These are phyloP conservation scores for Galerucella nymphaeae DNA, from an alignment of 2,888 invertebrate species.

Conservation along the genomic window DNA sequence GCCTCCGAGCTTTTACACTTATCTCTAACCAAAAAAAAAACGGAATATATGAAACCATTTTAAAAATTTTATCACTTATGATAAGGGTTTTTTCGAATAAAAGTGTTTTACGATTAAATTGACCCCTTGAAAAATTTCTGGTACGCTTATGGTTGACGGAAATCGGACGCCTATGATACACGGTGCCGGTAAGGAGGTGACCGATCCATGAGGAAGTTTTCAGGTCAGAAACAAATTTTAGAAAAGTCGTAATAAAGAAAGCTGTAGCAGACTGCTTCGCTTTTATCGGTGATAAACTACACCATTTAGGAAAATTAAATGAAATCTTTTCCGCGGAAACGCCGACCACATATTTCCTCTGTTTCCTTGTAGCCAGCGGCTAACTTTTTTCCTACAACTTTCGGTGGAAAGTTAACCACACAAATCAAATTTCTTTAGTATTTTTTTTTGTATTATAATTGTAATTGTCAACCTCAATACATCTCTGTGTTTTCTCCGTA, in stretches of 20 bases:
- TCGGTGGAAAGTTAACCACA: background rate
- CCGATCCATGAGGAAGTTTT: too few species aligned
- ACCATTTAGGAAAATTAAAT: constrained; percentile 42
- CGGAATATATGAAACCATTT: too few species aligned
- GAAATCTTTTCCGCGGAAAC: constrained; percentile 34
- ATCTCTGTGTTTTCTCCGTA: background rate
- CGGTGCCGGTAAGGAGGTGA: too few species aligned
- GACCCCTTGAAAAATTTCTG: too few species aligned
- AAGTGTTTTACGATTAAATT: too few species aligned
- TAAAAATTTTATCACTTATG: too few species aligned
- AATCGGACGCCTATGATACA: too few species aligned
- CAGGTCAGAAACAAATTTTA: too few species aligned
- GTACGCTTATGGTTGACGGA: too few species aligned
- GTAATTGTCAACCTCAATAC: background rate
- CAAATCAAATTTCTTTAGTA: background rate
- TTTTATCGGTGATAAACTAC: constrained; percentile 35
- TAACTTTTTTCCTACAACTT: background rate
- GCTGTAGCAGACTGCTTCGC: constrained; percentile 18
- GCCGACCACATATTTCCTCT: background rate
- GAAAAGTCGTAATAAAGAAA: constrained; percentile 22
- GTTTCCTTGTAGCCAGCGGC: background rate
- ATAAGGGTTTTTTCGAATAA: too few species aligned
- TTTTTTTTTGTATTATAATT: background rate
- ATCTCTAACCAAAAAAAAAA: background rate
- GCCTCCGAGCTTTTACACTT: background rate